Base-by-base conservation (phyloP, 2,113 vertebrate genomes). In the Coptodon bakossiorum region DNA sequence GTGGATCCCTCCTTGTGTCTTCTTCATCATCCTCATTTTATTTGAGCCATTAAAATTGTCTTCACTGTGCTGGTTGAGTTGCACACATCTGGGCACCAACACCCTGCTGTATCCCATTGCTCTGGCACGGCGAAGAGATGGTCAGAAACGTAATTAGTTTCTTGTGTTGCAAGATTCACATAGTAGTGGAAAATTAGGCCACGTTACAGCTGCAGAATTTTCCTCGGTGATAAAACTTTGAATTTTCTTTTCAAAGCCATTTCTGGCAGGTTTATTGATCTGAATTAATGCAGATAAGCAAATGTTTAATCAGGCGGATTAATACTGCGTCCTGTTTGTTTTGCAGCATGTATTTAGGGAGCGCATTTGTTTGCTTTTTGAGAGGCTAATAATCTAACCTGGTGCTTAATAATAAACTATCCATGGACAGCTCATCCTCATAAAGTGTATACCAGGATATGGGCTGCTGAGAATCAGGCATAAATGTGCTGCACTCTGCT, bases 21-120 rank as follows among this genome's bases (percentile, higher is more conserved):
- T 50, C 50, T 36, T 87, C 79, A 50, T 57, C 36, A 6, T 57
- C 52, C 17, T 85, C 61, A 9, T 71, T 27, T 84, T 24, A 17
- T 54, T 83, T 78, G 57, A 36, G 80, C 80, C 59, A 17, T 87
- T 38, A 71, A 83, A 90, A 92, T 63, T 84, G 82, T 81, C 76
- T 59, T 85, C 24, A 24, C 29, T 8, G 40, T 17, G 3, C 48
- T 79, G 82, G 34, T 31, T 71, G 40, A 85, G 73, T 27, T 14
- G 2, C 88, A 63, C 73, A 52, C n/a, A 48, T 86, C 14, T 38
- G 29, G 9, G 36, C 36, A 59, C 52, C 24, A 9, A 9, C 80
- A 52, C 27, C 14, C 80, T 57, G 27, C 80, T 63, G 34, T 3
- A 36, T 31, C 17, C 19, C 56, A 50, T 84, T 86, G 54, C 85